phyloP scores from a whole-genome alignment of 2,797 vertebrate species.

The Hylomyscus alleni region DNA sequence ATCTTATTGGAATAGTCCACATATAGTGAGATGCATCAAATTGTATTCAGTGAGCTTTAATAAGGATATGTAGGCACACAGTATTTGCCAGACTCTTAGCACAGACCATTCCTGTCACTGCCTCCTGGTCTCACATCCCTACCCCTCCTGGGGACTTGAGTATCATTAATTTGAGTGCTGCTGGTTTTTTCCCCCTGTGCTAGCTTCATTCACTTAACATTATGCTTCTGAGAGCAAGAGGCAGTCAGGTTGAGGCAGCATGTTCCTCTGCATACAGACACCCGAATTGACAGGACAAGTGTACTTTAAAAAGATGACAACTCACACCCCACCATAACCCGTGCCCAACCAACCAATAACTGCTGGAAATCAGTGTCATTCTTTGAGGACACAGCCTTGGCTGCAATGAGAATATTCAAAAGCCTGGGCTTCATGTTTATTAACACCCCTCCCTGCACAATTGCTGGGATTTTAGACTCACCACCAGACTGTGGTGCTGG shows the following conservation, averaged over 20 bases:
- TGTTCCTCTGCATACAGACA: rapidly evolving
- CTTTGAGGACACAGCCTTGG: not conserved
- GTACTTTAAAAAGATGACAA: too few species aligned
- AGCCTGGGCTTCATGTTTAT: not conserved
- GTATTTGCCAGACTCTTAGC: not conserved
- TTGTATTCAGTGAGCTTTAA: not conserved
- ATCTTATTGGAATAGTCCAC: not conserved
- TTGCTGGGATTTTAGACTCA: not conserved
- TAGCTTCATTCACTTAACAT: not conserved
- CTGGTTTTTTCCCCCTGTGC: not conserved
- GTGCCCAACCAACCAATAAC: not conserved
- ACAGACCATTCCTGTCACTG: not conserved
- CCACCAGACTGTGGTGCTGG: not conserved
- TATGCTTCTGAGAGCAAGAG: not conserved
- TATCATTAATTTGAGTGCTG: not conserved
- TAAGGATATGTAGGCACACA: not conserved
- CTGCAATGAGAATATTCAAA: not conserved
- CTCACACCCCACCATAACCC: rapidly evolving
- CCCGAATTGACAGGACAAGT: not conserved
- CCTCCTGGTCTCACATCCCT: not conserved
- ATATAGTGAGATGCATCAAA: not conserved
- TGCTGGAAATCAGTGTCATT: too few species aligned
- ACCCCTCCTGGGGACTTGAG: not conserved
- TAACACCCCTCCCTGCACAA: not conserved
- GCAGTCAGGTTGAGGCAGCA: not conserved